phyloP scores from a whole-genome alignment of 2,888 invertebrate species.

The Aporophyla lueneburgensis region DNA sequence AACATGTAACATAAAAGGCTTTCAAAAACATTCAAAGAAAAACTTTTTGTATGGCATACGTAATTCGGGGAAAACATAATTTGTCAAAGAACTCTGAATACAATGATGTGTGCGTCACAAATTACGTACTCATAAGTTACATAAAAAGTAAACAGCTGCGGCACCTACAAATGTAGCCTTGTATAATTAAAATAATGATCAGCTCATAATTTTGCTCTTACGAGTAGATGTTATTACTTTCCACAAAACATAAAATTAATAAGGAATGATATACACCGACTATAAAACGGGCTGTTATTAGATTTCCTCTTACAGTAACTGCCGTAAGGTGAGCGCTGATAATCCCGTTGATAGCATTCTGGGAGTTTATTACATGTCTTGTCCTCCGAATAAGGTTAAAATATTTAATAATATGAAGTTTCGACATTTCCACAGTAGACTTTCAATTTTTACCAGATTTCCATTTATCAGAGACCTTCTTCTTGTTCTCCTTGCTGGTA shows the following conservation, averaged over 20 bases:
- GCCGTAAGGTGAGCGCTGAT: constrained; percentile 50
- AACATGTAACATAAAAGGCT: constrained; percentile 7
- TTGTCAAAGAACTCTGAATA: constrained; percentile 29
- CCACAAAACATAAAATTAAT: constrained; percentile 63
- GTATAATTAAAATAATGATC: constrained; percentile 47
- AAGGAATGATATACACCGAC: constrained; percentile 63
- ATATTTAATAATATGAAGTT: constrained; percentile 1
- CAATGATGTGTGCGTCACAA: constrained; percentile 30
- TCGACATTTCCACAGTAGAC: neutral
- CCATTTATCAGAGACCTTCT: neutral
- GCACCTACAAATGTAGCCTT: constrained; percentile 7
- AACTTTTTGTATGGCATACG: neutral
- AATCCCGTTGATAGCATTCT: constrained; percentile 44
- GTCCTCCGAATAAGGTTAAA: constrained; percentile 16
- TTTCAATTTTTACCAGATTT: neutral
- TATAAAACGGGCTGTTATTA: constrained; percentile 65
- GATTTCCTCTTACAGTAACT: constrained; percentile 57
- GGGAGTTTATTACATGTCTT: constrained; percentile 40
- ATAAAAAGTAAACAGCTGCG: constrained; percentile 16
- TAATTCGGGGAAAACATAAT: constrained; percentile 25
- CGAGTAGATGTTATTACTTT: constrained; percentile 50
- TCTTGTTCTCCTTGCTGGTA: neutral
- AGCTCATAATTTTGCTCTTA: constrained; percentile 48
- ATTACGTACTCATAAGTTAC: constrained; percentile 14
- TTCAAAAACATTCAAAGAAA: constrained; percentile 12